Percentiles rank a stretch among this genome's conserved stretches.
Conservation (phyloP, 2,113 vertebrate genomes). For the Lynx canadensis region DNA sequence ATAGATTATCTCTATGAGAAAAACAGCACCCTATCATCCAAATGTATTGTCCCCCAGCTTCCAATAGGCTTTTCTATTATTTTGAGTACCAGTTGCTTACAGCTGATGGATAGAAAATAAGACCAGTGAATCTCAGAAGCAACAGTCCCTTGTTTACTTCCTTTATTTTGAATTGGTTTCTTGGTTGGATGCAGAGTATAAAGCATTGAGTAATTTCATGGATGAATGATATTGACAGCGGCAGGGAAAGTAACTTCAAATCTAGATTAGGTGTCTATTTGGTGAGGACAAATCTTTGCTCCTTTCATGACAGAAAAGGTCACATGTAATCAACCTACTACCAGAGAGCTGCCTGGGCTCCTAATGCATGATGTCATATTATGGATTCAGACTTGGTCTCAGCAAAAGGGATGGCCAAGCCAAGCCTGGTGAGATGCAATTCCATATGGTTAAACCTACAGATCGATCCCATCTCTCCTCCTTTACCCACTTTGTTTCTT, state of each 20-base stretch:
- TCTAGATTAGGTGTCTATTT: constrained; percentile 65
- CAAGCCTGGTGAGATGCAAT: neutral
- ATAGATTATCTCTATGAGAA: neutral
- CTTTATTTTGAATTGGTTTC: constrained; percentile 69
- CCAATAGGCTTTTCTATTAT: neutral
- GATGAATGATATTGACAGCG: constrained; percentile 62
- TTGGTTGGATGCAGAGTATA: constrained; percentile 51
- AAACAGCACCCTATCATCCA: neutral
- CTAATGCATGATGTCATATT: constrained; percentile 11
- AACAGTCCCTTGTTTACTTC: constrained; percentile 10
- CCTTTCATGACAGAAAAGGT: constrained; percentile 43
- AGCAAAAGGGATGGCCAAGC: neutral
- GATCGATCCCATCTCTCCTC: neutral
- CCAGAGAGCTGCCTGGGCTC: neutral
- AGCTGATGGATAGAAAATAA: constrained; percentile 53
- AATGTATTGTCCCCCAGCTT: neutral
- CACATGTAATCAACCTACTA: constrained; percentile 52
- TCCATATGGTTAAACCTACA: neutral
- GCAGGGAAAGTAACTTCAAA: constrained; percentile 55
- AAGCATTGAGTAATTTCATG: constrained; percentile 74
- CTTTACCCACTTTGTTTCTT: neutral
- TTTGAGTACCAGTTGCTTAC: constrained; percentile 9
- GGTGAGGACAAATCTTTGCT: constrained; percentile 52
- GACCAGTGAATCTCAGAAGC: neutral
- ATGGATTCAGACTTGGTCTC: neutral